phyloP scores from a whole-genome alignment of 2,888 invertebrate genomes.

The Neoscelio sp. region DNA sequence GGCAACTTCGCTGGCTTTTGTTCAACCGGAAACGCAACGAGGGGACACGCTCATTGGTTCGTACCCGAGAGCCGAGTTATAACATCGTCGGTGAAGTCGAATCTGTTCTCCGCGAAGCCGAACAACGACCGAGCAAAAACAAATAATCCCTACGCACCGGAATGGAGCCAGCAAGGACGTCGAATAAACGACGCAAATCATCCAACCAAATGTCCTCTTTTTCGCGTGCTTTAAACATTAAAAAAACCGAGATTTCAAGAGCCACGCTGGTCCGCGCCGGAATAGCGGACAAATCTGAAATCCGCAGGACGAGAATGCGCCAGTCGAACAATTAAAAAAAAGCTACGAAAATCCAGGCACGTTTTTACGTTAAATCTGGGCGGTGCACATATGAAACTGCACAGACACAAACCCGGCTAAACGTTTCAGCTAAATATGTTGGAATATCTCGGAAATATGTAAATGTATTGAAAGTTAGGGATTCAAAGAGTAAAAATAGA shows the following conservation, averaged over 20 bases:
- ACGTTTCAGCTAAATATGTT: constrained; percentile 76
- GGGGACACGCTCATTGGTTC: constrained; percentile 71
- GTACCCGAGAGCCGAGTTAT: constrained; percentile 51
- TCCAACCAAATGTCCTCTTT: constrained; percentile 69
- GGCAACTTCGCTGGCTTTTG: constrained; percentile 70
- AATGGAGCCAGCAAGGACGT: constrained; percentile 61
- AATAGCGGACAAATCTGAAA: constrained; percentile 65
- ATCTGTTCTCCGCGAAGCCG: constrained; percentile 53
- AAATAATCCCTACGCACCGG: constrained; percentile 71
- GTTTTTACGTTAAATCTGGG: constrained; percentile 79
- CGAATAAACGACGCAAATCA: constrained; percentile 68
- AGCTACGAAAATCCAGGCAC: constrained; percentile 70
- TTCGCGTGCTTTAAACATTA: constrained; percentile 32
- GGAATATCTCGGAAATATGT: constrained; percentile 79
- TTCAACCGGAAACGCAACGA: constrained; percentile 71
- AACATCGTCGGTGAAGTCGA: constrained; percentile 34
- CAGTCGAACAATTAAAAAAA: constrained; percentile 75
- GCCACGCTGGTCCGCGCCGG: constrained; percentile 4
- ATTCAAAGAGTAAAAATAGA: not conserved
- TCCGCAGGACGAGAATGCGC: constrained; percentile 64
- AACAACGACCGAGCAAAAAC: constrained; percentile 61
- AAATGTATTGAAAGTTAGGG: constrained; percentile 60
- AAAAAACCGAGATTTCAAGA: constrained; percentile 49
- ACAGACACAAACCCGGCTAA: constrained; percentile 28
- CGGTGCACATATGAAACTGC: constrained; percentile 49